A percentile compares a stretch with the other conserved stretches of the same genome.
Conservation (phyloP, 1,140 invertebrate genomes). For the Bombus haemorrhoidalis region DNA sequence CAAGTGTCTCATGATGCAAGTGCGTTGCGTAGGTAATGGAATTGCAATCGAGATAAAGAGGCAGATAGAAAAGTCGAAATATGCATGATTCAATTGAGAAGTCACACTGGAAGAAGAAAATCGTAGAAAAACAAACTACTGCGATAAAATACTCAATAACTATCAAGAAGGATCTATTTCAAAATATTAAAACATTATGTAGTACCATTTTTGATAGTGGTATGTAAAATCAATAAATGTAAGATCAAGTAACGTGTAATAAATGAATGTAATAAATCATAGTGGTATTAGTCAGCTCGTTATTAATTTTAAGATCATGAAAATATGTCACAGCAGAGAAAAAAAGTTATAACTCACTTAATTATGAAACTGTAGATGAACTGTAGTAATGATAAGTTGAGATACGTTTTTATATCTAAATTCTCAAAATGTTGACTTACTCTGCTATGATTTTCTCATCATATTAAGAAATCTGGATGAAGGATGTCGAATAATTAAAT, state of each 20-base stretch:
- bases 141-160: background rate
- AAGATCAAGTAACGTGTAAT: background rate
- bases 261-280: background rate
- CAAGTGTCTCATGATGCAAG: conserved; percentile 36
- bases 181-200: no score
- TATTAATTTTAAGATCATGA: background rate
- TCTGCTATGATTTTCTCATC: no score
- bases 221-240: background rate
- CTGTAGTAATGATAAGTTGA: no score
- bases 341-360: no score
- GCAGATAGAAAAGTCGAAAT: background rate
- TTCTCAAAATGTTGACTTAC: no score
- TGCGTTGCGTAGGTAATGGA: conserved; percentile 22
- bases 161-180: background rate
- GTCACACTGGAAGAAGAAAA: background rate
- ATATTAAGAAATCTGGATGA: background rate
- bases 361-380: no score
- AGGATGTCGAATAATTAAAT: background rate
- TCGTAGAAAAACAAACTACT: background rate
- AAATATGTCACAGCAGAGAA: background rate
- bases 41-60: conserved; percentile 5
- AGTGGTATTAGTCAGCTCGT: background rate
- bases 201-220: background rate
- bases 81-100: background rate
- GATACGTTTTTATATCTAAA: no score